Percentiles rank a stretch among this genome's conserved stretches.
These are phyloP conservation scores for Euura saliciscinereae DNA, from an alignment of 1,140 invertebrate species.

Conservation along the genomic window DNA sequence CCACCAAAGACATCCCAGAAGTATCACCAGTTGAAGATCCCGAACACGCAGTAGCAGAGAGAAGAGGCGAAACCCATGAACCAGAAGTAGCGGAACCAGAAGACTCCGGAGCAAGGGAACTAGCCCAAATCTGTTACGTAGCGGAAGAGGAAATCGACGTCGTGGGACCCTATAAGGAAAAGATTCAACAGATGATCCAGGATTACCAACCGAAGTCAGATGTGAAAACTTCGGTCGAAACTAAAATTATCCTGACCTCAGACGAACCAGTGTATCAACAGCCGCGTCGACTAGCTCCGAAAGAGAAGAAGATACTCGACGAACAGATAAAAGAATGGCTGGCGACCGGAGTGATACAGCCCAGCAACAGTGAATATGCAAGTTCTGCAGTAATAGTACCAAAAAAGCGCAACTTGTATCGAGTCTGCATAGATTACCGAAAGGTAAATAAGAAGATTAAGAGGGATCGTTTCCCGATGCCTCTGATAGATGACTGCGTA, in stretches of 20 bases:
- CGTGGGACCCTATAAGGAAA: not conserved
- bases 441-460: constrained; percentile 50
- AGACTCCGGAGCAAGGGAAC: too few relatives aligned
- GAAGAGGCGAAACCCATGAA: too few relatives aligned
- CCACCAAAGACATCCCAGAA: too few relatives aligned
- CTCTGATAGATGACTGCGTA: constrained; percentile 44
- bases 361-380: constrained; percentile 47
- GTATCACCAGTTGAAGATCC: too few relatives aligned
- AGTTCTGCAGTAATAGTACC: constrained; percentile 54
- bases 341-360: constrained; percentile 35
- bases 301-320: constrained; percentile 37
- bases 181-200: not conserved
- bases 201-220: not conserved
- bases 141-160: not conserved
- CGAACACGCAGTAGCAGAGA: too few relatives aligned
- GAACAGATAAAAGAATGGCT: constrained; percentile 42
- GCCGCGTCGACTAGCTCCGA: constrained; percentile 7
- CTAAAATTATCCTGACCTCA: constrained; percentile 9
- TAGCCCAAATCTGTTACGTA: not conserved
- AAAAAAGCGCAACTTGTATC: constrained; percentile 55
- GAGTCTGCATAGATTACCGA: constrained; percentile 63
- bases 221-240: constrained; percentile 2
- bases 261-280: constrained; percentile 4
- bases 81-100: too few relatives aligned
- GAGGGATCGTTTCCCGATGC: constrained; percentile 42